These are phyloP conservation scores for Diacarnus erythraeanus DNA, from an alignment of 37 sponge, comb jelly and placozoan species.

Conservation along the genomic window DNA sequence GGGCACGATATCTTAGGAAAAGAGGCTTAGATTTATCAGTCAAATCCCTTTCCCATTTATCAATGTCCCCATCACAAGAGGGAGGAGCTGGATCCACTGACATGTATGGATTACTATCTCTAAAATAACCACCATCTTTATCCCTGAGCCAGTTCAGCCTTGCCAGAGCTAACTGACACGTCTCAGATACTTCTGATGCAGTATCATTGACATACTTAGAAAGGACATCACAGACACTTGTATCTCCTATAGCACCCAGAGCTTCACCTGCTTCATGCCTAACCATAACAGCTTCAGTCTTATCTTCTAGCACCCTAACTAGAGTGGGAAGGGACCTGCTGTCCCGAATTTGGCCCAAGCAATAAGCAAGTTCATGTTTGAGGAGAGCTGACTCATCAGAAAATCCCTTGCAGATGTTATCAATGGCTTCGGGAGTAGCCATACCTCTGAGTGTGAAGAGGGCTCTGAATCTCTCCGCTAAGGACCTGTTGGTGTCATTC, in stretches of 20 bases:
- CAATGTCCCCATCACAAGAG: constrained; percentile 35
- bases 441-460: constrained; percentile 89
- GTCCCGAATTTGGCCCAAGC: constrained; percentile 93
- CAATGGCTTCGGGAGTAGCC: constrained; percentile 70
- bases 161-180: constrained; percentile 81
- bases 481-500: constrained; percentile 30
- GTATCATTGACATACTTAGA: constrained; percentile 54
- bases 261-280: constrained; percentile 98
- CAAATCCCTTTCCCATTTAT: constrained; percentile 56
- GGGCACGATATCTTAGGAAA: constrained; percentile 86
- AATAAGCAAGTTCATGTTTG: constrained; percentile 98
- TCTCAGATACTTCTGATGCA: constrained; percentile 75
- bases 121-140: constrained; percentile 25
- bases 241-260: constrained; percentile 86
- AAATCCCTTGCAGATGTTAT: constrained; percentile 66
- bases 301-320: constrained; percentile 69
- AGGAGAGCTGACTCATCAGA: constrained; percentile 78
- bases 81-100: constrained; percentile 99
- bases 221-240: constrained; percentile 15
- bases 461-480: constrained; percentile 91
- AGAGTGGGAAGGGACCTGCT: constrained; percentile 65
- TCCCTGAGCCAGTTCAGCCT: constrained; percentile 58
- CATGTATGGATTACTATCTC: constrained; percentile 63
- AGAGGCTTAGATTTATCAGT: constrained; percentile 53
- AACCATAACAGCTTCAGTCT: constrained; percentile 85